These are phyloP conservation scores for Bradynema listronoti DNA, from an alignment of 1,140 invertebrate genomes.

Conservation along the genomic window DNA sequence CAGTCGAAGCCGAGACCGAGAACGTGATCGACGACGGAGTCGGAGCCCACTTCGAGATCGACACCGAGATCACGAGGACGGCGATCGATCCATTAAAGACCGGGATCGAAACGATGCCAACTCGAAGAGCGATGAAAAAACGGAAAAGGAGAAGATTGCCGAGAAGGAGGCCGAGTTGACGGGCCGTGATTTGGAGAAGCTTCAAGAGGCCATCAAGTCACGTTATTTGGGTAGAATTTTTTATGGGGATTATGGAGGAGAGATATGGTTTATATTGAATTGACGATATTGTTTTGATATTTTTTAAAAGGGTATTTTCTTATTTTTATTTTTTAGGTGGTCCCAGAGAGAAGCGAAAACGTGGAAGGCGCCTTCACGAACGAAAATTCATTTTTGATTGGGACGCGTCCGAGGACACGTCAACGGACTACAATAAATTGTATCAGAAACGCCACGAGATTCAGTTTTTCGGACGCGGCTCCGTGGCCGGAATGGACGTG, in stretches of 20 bases:
- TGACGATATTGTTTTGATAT: not conserved
- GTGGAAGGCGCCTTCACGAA: conserved; percentile 85
- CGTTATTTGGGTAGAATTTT: conserved; percentile 31
- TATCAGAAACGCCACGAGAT: conserved; percentile 91
- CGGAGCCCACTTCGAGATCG: conserved; percentile 39
- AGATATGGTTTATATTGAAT: too few species aligned
- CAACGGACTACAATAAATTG: conserved; percentile 88
- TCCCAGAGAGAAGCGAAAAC: conserved; percentile 72
- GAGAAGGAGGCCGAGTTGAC: conserved; percentile 20
- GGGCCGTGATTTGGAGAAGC: conserved; percentile 30
- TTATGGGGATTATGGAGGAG: not conserved
- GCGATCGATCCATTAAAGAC: conserved; percentile 27
- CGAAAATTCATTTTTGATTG: conserved; percentile 99
- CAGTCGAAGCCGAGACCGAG: conserved; percentile 44
- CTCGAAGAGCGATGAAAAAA: not conserved
- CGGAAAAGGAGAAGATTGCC: conserved; percentile 25
- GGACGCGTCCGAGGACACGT: conserved; percentile 97
- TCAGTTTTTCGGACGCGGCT: conserved; percentile 94
- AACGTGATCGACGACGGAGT: conserved; percentile 37
- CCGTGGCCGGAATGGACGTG: conserved; percentile 88
- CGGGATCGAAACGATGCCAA: conserved; percentile 4
- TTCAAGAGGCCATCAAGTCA: conserved; percentile 49
- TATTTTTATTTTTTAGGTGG: conserved; percentile 64
- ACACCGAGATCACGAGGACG: conserved; percentile 25
- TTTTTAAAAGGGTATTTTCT: not conserved